Percentiles rank a stretch among this genome's conserved stretches.
Evolutionary conservation across 1,140 invertebrate genomes (phyloP).

Genomic region (Zaprionus camerounensis): DNA sequence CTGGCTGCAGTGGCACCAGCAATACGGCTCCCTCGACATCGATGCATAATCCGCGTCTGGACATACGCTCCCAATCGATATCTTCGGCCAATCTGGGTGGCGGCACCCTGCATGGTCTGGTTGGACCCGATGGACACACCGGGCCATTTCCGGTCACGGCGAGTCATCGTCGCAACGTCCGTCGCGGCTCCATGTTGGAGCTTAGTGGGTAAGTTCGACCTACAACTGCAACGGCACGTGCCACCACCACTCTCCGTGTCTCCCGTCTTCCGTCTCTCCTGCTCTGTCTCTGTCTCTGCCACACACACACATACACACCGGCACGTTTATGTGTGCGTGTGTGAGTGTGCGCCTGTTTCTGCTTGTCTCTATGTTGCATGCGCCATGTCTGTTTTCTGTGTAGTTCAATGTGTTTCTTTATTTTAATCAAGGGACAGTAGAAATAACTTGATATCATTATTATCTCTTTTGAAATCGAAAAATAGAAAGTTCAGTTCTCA

Average conservation of each 20-base stretch:
- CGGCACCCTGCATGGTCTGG: slow-evolving; percentile 37
- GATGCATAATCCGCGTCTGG: slow-evolving; percentile 68
- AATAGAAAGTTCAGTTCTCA: too few relatives aligned
- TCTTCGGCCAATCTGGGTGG: slow-evolving; percentile 56
- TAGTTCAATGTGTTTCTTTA: slow-evolving; percentile 6
- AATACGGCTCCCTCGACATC: slow-evolving; percentile 53
- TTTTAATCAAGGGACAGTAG: not conserved
- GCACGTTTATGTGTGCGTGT: slow-evolving; percentile 23
- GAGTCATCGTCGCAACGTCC: slow-evolving; percentile 87
- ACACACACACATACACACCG: slow-evolving; percentile 20
- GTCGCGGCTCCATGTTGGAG: slow-evolving; percentile 89
- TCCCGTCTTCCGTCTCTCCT: not conserved
- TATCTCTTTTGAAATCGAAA: too few relatives aligned
- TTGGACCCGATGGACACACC: slow-evolving; percentile 69
- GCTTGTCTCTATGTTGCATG: slow-evolving; percentile 21
- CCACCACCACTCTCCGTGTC: slow-evolving; percentile 10
- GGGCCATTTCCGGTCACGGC: slow-evolving; percentile 84
- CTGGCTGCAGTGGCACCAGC: slow-evolving; percentile 4
- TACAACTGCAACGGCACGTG: slow-evolving; percentile 35
- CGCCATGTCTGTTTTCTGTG: slow-evolving; percentile 1
- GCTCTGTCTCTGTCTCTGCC: slow-evolving; percentile 43
- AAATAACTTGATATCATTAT: too few relatives aligned
- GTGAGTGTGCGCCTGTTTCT: slow-evolving; percentile 12
- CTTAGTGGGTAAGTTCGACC: slow-evolving; percentile 87
- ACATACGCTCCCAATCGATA: slow-evolving; percentile 83